Evolutionary conservation across 2,888 invertebrate species (phyloP).

Genomic region (Melanchra persicariae): DNA sequence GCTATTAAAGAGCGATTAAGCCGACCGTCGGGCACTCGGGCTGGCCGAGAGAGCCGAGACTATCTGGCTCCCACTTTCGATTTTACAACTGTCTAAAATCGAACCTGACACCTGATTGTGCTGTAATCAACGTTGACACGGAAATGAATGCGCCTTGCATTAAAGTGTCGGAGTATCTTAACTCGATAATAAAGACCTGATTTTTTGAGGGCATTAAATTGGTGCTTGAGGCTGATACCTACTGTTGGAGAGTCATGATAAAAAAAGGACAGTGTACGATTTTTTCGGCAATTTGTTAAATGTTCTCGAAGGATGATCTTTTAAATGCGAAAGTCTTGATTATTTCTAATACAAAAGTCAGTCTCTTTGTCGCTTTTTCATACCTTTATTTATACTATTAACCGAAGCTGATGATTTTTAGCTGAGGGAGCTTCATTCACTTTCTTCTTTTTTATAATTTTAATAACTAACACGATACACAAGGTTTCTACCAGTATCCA

Average conservation of each 20-base stretch:
- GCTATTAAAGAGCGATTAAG: slow-evolving; percentile 88
- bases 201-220: slow-evolving; percentile 42
- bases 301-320: neutral
- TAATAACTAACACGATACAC: neutral
- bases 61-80: slow-evolving; percentile 87
- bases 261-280: slow-evolving; percentile 18
- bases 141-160: slow-evolving; percentile 61
- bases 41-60: slow-evolving; percentile 80
- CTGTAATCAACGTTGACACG: slow-evolving; percentile 67
- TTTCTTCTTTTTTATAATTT: neutral
- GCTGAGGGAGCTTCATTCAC: no score
- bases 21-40: slow-evolving; percentile 58
- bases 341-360: slow-evolving; percentile 6
- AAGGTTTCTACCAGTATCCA: neutral
- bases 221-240: slow-evolving; percentile 12
- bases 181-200: slow-evolving; percentile 53
- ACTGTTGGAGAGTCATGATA: slow-evolving; percentile 21
- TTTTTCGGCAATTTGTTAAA: neutral
- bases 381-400: neutral
- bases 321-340: neutral
- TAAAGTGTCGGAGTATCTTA: slow-evolving; percentile 57
- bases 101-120: slow-evolving; percentile 67
- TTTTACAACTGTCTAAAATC: slow-evolving; percentile 85
- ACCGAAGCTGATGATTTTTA: neutral
- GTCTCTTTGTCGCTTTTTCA: neutral